Evolutionary conservation across 2,888 invertebrate species (phyloP).

Genomic region (Argyresthia goedartella): DNA sequence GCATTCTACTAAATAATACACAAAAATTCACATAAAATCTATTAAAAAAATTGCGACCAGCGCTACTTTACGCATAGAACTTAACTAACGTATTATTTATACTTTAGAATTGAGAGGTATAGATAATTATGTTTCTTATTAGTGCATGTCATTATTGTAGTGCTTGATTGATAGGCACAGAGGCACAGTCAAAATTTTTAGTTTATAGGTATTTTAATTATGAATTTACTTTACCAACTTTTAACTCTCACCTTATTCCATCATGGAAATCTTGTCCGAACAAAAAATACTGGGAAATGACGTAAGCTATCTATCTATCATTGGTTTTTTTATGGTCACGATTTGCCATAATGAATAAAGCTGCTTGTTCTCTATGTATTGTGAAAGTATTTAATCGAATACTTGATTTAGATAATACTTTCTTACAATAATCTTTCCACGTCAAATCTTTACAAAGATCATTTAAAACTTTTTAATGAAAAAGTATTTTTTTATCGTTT

Average conservation of each 20-base stretch:
- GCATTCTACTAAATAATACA: not conserved
- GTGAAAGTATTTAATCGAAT: not conserved
- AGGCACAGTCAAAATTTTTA: slow-evolving; percentile 45
- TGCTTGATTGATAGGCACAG: slow-evolving; percentile 59
- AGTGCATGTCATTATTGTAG: slow-evolving; percentile 45
- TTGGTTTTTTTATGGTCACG: too few relatives aligned
- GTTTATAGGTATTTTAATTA: not conserved
- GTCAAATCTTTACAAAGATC: slow-evolving; percentile 32
- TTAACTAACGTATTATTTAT: slow-evolving; percentile 1
- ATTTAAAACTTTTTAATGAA: slow-evolving; percentile 22
- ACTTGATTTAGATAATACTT: not conserved
- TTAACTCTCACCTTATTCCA: slow-evolving; percentile 14
- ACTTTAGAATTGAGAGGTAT: slow-evolving; percentile 1
- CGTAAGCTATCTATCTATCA: too few relatives aligned
- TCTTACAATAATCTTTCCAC: slow-evolving; percentile 5
- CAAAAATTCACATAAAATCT: not conserved
- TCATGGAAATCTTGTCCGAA: too few relatives aligned
- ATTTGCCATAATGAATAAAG: not conserved
- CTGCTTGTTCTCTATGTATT: not conserved
- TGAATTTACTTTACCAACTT: slow-evolving; percentile 25
- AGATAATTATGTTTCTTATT: slow-evolving; percentile 1
- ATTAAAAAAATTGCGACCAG: slow-evolving; percentile 32
- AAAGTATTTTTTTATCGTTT: slow-evolving; percentile 11
- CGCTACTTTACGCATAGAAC: slow-evolving; percentile 21
- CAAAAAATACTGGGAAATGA: too few relatives aligned